Evolutionary conservation across 2,797 vertebrate species (phyloP), one percentile per base, ranked within the genome.

Genomic region (Gymnothorax javanicus): DNA sequence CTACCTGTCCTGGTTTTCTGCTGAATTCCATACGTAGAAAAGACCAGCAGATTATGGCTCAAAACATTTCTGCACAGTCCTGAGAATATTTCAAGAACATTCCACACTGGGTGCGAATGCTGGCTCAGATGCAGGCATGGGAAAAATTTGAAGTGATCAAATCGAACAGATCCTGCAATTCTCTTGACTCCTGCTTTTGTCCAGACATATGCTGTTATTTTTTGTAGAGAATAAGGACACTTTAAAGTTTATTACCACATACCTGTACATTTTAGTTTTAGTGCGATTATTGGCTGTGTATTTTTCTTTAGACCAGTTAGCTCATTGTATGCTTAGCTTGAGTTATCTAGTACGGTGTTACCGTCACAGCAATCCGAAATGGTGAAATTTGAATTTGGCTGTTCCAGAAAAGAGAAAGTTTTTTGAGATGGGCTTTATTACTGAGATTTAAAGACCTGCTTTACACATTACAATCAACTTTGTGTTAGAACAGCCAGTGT

Each of bases 161-260:
- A 73, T 73, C 33, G 20, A 7, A 7, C 15, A 75, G 15, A 43
- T 43, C 12, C 25, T 43, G 33, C 59, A 77, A 58, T 95, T 96
- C 94, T 96, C 96, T 95, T 96, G 94, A 96, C 95, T 96, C 94
- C 96, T 94, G 97, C 95, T 93, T 90, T 91, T 91, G 92, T 93
- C 94, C 93, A 92, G 93, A 93, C 95, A 94, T 88, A 92, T 93
- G 91, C 91, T 88, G 94, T 94, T 92, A 92, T 95, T 90, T 95
- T n/a, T 93, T 91, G 9, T 73, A 13, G 96, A 93, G 95, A 95
- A 95, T 92, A 90, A 94, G 89, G 92, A 88, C 90, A 86, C 94
- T 93, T 92, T 89, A 1, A 89, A 82, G 75, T 89, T 92, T 92
- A 82, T 85, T 33, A 88, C 91, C 88, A 90, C 82, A 85, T 90